Conservation (phyloP, 1,140 invertebrate genomes). For the Zaprionus vittiger region DNA sequence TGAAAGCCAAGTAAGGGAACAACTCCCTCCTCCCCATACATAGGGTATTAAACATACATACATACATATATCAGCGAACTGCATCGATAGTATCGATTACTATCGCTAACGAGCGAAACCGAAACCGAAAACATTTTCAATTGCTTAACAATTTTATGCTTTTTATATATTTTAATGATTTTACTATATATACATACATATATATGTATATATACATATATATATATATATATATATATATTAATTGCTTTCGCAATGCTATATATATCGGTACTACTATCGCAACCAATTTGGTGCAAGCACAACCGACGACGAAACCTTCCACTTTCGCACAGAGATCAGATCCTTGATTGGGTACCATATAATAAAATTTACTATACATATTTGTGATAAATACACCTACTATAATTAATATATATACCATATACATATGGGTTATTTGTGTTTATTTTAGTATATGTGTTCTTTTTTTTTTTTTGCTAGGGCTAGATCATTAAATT, state of each 20-base stretch:
- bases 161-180: not conserved
- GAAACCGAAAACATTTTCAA: constrained; percentile 1
- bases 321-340: constrained; percentile 1
- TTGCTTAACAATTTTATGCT: not conserved
- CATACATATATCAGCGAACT: not conserved
- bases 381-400: constrained; percentile 72
- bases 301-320: constrained; percentile 1
- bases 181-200: not conserved
- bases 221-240: not conserved
- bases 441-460: constrained; percentile 8
- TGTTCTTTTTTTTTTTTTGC: constrained; percentile 35
- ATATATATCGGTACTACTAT: constrained; percentile 4
- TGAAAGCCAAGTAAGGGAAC: not conserved
- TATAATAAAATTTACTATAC: constrained; percentile 66
- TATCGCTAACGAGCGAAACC: not conserved
- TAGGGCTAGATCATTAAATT: constrained; percentile 64
- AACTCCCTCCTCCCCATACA: not conserved
- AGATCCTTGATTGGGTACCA: constrained; percentile 33
- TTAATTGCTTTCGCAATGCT: not conserved
- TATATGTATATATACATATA: not conserved
- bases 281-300: not conserved
- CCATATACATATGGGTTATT: not conserved
- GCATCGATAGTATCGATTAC: not conserved
- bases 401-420: constrained; percentile 31
- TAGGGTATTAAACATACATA: not conserved